Conservation (phyloP, 2,888 invertebrate species). For the Synanthedon formicaeformis region DNA sequence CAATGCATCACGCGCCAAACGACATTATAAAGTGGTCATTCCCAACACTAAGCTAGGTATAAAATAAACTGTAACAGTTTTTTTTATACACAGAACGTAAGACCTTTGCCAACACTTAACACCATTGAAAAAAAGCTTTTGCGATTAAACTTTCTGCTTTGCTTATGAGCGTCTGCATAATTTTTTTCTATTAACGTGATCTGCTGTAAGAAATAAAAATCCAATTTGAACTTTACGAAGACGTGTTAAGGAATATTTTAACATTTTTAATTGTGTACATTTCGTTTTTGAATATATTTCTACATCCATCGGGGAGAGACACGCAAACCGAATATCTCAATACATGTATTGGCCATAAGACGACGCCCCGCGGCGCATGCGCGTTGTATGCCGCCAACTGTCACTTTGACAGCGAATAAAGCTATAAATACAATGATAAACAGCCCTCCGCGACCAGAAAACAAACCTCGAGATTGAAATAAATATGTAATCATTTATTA, state of each 20-base stretch:
- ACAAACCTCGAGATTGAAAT: constrained; percentile 36
- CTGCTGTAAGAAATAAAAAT: not conserved
- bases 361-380: constrained; percentile 25
- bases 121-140: not conserved
- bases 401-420: constrained; percentile 21
- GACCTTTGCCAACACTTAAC: not conserved
- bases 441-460: constrained; percentile 19
- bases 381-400: constrained; percentile 20
- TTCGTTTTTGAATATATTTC: not conserved
- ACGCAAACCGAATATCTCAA: constrained; percentile 9
- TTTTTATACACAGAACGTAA: not conserved
- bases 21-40: not conserved
- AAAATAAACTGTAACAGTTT: not conserved
- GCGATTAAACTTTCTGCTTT: not conserved
- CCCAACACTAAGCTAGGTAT: not conserved
- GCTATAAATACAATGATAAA: constrained; percentile 30
- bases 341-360: constrained; percentile 10
- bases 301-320: constrained; percentile 3
- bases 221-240: not conserved
- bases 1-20: not conserved
- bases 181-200: not conserved
- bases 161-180: not conserved
- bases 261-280: not conserved
- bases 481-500: constrained; percentile 33
- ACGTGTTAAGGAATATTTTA: not conserved